Evolutionary conservation across 2,888 invertebrate species (phyloP).

Genomic region (Sturmia bella): DNA sequence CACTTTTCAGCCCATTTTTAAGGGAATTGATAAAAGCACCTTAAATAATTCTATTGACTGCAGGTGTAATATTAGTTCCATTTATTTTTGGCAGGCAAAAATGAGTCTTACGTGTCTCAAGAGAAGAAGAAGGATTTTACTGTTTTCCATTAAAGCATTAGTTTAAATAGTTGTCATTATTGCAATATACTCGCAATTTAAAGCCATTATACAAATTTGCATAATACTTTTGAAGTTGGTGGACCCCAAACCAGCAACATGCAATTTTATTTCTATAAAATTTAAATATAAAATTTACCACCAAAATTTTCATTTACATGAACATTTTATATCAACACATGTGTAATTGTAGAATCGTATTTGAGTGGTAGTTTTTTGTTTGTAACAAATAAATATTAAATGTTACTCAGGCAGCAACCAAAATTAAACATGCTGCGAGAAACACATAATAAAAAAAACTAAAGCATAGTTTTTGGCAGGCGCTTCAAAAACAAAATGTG

Average conservation of each 20-base stretch:
- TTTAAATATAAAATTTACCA: constrained; percentile 52
- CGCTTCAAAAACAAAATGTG: constrained; percentile 64
- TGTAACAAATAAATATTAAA: constrained; percentile 21
- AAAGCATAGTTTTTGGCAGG: constrained; percentile 59
- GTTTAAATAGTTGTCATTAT: too few relatives aligned
- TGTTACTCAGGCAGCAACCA: background rate
- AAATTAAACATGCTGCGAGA: background rate
- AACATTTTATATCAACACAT: constrained; percentile 18
- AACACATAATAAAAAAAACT: constrained; percentile 12
- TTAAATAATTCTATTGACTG: too few relatives aligned
- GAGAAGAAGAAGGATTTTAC: too few relatives aligned
- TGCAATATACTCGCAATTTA: too few relatives aligned
- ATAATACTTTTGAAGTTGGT: too few relatives aligned
- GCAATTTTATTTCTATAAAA: constrained; percentile 31
- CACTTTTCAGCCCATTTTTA: too few relatives aligned
- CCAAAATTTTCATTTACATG: constrained; percentile 44
- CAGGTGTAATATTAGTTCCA: too few relatives aligned
- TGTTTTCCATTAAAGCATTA: too few relatives aligned
- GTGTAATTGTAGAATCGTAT: background rate
- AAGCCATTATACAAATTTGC: too few relatives aligned
- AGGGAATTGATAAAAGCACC: too few relatives aligned
- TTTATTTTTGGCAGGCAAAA: too few relatives aligned
- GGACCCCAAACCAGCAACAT: background rate
- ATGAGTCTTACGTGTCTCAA: too few relatives aligned
- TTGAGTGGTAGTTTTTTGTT: background rate